phyloP scores from a whole-genome alignment of 2,797 vertebrate species.

The Austrolebias charrua region DNA sequence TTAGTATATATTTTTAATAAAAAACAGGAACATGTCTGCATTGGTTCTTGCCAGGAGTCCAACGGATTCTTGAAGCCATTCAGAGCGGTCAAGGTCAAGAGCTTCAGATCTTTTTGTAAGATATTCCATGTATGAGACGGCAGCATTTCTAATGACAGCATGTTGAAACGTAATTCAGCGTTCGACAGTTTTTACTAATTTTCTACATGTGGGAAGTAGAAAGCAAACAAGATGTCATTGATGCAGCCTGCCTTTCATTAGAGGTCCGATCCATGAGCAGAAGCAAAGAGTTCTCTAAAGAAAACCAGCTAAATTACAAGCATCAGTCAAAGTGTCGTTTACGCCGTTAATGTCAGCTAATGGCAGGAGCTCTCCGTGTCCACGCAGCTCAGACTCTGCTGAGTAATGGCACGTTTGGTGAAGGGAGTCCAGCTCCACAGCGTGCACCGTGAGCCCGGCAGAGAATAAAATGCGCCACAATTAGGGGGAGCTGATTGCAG shows the following conservation, averaged over 20 bases:
- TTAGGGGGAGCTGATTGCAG: slow-evolving; percentile 81
- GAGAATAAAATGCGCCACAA: slow-evolving; percentile 73
- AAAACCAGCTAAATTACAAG: slow-evolving; percentile 65
- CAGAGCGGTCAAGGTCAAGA: too few species aligned
- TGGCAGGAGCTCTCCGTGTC: slow-evolving; percentile 47
- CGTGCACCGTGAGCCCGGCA: slow-evolving; percentile 61
- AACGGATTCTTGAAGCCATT: too few species aligned
- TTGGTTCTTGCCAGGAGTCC: too few species aligned
- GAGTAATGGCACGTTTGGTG: slow-evolving; percentile 57
- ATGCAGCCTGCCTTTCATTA: slow-evolving; percentile 74
- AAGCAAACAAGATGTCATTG: slow-evolving; percentile 42
- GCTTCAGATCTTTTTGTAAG: too few species aligned
- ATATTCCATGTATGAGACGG: background rate
- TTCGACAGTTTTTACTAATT: slow-evolving; percentile 19
- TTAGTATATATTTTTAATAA: too few species aligned
- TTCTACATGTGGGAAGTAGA: slow-evolving; percentile 35
- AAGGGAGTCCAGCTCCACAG: slow-evolving; percentile 42
- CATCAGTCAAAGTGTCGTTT: slow-evolving; percentile 72
- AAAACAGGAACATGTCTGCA: too few species aligned
- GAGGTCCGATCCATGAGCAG: slow-evolving; percentile 59
- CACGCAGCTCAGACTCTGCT: slow-evolving; percentile 39
- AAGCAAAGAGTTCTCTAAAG: slow-evolving; percentile 68
- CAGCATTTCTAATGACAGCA: slow-evolving; percentile 1
- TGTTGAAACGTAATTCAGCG: slow-evolving; percentile 2
- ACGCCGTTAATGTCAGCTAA: slow-evolving; percentile 55